Conservation (phyloP, 2,113 vertebrate species). For the Sphaerodactylus townsendi region DNA sequence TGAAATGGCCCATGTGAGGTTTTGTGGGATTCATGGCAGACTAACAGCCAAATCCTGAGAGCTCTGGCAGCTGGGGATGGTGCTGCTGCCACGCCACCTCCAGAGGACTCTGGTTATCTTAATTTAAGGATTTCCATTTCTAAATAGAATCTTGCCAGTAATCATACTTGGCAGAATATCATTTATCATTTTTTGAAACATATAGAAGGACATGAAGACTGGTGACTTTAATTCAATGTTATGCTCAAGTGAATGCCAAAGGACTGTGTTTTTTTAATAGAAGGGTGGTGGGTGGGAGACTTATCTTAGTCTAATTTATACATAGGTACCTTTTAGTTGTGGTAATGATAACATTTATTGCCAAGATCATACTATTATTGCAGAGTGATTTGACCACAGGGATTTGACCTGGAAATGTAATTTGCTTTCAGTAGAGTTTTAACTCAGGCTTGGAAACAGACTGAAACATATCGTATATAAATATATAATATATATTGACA, state of each 20-base stretch:
- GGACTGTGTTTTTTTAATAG: background rate
- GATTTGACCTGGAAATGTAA: constrained; percentile 14
- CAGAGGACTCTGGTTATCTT: background rate
- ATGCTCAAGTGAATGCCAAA: constrained; percentile 17
- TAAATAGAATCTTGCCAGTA: background rate
- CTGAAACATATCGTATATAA: constrained; percentile 22
- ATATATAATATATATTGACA: no score
- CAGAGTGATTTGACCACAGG: background rate
- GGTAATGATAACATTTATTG: background rate
- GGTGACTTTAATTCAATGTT: constrained; percentile 19
- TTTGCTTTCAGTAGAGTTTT: constrained; percentile 30
- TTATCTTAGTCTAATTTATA: constrained; percentile 13
- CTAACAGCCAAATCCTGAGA: no score
- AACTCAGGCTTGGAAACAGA: constrained; percentile 5
- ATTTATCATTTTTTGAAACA: background rate
- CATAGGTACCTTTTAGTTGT: constrained; percentile 8
- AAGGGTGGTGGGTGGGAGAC: background rate
- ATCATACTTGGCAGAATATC: background rate
- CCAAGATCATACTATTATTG: constrained; percentile 13
- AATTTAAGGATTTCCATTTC: background rate
- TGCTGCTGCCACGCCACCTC: no score
- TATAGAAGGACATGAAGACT: background rate
- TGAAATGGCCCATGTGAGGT: background rate
- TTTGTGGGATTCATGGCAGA: background rate
- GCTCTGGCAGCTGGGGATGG: no score